phyloP scores from a whole-genome alignment of 2,113 vertebrate genomes.

The Mionectes macconnelli region DNA sequence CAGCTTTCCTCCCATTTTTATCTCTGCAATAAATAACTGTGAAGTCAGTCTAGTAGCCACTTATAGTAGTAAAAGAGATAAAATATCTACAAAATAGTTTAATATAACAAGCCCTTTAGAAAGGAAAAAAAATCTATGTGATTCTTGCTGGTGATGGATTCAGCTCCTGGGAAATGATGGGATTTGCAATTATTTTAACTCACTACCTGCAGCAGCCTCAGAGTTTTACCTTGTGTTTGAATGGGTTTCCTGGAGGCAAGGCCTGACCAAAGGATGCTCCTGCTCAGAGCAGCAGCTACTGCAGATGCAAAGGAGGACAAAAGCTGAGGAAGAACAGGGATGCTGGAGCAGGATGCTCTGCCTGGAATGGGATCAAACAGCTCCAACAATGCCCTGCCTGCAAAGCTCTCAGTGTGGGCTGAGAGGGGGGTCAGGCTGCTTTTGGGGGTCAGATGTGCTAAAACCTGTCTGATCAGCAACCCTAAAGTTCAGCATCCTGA shows the following conservation, averaged over 20 bases:
- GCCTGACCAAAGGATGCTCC: neutral
- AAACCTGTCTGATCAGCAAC: neutral
- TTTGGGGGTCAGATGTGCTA: neutral
- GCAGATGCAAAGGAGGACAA: neutral
- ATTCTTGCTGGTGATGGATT: neutral
- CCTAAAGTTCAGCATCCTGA: neutral
- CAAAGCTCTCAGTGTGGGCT: neutral
- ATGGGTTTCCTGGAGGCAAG: neutral
- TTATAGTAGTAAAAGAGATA: neutral
- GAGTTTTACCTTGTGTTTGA: neutral
- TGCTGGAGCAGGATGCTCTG: neutral
- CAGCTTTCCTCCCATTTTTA: neutral
- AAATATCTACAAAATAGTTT: neutral
- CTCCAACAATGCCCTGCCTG: neutral
- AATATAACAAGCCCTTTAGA: neutral
- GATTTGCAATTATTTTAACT: neutral
- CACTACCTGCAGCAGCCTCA: neutral
- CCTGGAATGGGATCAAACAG: neutral
- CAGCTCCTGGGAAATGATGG: neutral
- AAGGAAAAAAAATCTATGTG: neutral
- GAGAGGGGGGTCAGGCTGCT: too few species aligned
- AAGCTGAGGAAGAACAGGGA: neutral
- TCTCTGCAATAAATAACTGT: neutral
- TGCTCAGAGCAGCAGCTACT: neutral
- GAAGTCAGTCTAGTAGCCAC: neutral